A percentile compares a stretch with the other conserved stretches of the same genome.
phyloP scores from a whole-genome alignment of 2,888 invertebrate species.

The Gortyna flavago region DNA sequence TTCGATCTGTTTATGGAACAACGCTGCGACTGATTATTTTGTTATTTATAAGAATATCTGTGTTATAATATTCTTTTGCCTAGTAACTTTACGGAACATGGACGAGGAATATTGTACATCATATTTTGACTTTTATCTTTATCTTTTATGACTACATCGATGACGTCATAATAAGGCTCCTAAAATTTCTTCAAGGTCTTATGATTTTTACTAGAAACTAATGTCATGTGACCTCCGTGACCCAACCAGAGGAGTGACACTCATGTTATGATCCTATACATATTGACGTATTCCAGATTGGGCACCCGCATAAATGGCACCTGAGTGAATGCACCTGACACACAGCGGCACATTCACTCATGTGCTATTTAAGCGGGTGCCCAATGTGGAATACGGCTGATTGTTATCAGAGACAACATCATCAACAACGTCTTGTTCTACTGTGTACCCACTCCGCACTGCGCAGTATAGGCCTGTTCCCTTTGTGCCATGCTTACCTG shows the following conservation, averaged over 20 bases:
- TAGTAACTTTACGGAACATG: not conserved
- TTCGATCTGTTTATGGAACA: constrained; percentile 7
- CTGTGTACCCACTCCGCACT: not conserved
- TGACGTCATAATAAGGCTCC: constrained; percentile 2
- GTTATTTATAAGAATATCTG: not conserved
- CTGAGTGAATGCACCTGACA: too few species aligned
- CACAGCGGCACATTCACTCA: too few species aligned
- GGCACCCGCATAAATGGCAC: too few species aligned
- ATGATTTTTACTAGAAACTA: constrained; percentile 17
- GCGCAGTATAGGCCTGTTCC: not conserved
- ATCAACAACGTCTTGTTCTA: not conserved
- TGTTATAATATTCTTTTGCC: not conserved
- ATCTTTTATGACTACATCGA: not conserved
- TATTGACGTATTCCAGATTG: too few species aligned
- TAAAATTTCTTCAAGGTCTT: constrained; percentile 10
- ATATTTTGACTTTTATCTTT: not conserved
- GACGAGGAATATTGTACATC: not conserved
- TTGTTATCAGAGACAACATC: not conserved
- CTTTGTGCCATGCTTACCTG: not conserved
- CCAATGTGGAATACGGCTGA: too few species aligned
- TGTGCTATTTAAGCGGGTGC: too few species aligned
- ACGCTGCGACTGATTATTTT: not conserved
- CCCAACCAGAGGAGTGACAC: not conserved
- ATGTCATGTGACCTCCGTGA: not conserved
- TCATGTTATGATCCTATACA: too few species aligned